Evolutionary conservation across 2,113 vertebrate species (phyloP).

Genomic region (Dascyllus trimaculatus): DNA sequence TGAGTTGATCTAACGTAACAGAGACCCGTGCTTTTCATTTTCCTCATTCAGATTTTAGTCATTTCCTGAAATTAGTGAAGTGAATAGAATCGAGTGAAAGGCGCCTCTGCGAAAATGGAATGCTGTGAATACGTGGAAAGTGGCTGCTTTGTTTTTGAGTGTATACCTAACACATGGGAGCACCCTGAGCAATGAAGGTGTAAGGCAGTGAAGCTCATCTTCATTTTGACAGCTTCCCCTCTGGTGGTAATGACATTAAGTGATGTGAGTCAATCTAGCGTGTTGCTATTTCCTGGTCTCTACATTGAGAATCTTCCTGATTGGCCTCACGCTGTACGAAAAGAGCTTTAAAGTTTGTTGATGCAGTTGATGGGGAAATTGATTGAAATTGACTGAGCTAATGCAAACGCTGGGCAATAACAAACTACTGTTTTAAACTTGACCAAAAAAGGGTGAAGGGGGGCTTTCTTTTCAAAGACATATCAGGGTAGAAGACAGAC

Average conservation of each 20-base stretch:
- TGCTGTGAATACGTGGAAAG: conserved; percentile 17
- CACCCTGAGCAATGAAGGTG: conserved; percentile 51
- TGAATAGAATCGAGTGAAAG: conserved; percentile 40
- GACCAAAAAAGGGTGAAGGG: neutral
- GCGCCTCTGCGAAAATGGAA: conserved; percentile 22
- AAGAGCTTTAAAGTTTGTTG: conserved; percentile 46
- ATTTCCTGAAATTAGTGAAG: conserved; percentile 65
- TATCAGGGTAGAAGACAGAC: conserved; percentile 55
- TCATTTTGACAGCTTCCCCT: conserved; percentile 76
- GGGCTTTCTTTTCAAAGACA: conserved; percentile 34
- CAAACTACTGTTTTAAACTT: conserved; percentile 36
- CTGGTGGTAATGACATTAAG: conserved; percentile 71
- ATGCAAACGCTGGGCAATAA: conserved; percentile 33
- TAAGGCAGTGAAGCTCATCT: conserved; percentile 65
- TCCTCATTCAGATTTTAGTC: conserved; percentile 45
- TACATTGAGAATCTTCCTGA: conserved; percentile 47
- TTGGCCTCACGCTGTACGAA: conserved; percentile 51
- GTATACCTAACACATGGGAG: conserved; percentile 38
- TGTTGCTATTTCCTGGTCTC: conserved; percentile 67
- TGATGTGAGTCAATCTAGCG: conserved; percentile 68
- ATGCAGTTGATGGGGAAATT: conserved; percentile 41
- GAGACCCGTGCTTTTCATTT: conserved; percentile 43
- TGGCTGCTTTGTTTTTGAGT: conserved; percentile 46
- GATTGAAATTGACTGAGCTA: conserved; percentile 54
- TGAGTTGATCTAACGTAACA: conserved; percentile 24